phyloP scores from a whole-genome alignment of 2,888 invertebrate species.

The Synanthedon myopaeformis region DNA sequence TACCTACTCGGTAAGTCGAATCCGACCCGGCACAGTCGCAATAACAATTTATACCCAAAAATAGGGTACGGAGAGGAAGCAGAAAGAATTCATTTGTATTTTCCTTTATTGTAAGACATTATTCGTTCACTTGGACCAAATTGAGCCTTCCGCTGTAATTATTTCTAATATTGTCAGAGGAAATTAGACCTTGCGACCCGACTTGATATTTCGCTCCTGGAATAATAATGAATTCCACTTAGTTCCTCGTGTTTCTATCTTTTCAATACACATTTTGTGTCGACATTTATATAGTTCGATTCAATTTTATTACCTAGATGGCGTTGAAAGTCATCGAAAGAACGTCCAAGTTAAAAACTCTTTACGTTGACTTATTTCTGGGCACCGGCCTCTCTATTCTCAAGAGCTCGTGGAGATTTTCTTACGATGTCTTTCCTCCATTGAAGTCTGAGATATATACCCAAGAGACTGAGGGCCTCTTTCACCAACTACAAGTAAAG shows the following conservation, averaged over 20 bases:
- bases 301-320: too few relatives aligned
- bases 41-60: neutral
- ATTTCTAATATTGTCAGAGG: slow-evolving; percentile 9
- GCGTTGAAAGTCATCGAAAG: too few relatives aligned
- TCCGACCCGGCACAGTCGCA: neutral
- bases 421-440: too few relatives aligned
- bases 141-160: slow-evolving; percentile 14
- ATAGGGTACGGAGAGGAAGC: neutral
- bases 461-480: too few relatives aligned
- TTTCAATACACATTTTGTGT: too few relatives aligned
- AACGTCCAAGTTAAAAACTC: neutral
- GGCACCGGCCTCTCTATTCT: too few relatives aligned
- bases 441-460: too few relatives aligned
- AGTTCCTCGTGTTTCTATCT: neutral
- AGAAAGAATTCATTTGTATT: neutral
- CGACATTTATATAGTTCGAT: too few relatives aligned
- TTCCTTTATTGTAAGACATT: slow-evolving; percentile 5
- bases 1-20: too few relatives aligned
- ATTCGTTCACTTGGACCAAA: slow-evolving; percentile 12
- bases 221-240: neutral
- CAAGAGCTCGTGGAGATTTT: too few relatives aligned
- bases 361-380: neutral
- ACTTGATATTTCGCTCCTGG: neutral
- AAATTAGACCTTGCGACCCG: slow-evolving; percentile 12
- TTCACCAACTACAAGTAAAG: too few relatives aligned